Evolutionary conservation across 1,140 invertebrate genomes (phyloP).

Genomic region (Chrysopa pallens): DNA sequence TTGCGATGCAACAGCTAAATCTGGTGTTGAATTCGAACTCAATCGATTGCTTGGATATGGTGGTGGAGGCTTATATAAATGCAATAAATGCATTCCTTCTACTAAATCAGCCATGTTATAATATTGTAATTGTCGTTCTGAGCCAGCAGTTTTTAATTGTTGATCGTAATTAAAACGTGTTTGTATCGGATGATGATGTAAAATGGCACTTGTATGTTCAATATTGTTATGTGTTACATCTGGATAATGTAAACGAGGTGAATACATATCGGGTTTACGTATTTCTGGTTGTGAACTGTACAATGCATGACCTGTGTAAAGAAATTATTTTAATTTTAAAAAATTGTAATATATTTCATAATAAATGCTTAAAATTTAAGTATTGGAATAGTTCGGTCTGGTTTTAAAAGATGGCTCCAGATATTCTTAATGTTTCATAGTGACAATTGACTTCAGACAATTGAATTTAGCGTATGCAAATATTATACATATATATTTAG

Average conservation of each 20-base stretch:
- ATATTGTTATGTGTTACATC: constrained; percentile 39
- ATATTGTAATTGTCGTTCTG: constrained; percentile 9
- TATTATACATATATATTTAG: no score
- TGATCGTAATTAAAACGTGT: background rate
- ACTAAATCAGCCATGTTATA: constrained; percentile 19
- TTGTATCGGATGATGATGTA: background rate
- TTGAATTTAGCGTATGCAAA: no score
- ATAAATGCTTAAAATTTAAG: no score
- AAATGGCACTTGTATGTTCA: constrained; percentile 13
- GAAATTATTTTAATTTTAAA: background rate
- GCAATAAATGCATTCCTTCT: constrained; percentile 38
- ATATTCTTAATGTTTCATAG: no score
- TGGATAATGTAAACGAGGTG: constrained; percentile 27
- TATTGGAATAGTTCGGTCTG: no score
- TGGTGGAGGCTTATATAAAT: constrained; percentile 63
- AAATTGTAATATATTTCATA: no score
- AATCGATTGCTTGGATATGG: constrained; percentile 51
- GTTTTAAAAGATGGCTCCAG: no score
- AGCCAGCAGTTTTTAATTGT: background rate
- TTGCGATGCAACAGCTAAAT: constrained; percentile 49
- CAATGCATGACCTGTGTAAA: constrained; percentile 18
- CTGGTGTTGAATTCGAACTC: constrained; percentile 62
- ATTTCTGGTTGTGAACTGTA: constrained; percentile 48
- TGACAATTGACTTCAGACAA: no score
- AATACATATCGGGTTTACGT: constrained; percentile 23